Percentiles rank a stretch among this genome's conserved stretches.
These are phyloP conservation scores for Drosophila pseudotalamancana DNA, from an alignment of 2,888 invertebrate species.

Conservation along the genomic window DNA sequence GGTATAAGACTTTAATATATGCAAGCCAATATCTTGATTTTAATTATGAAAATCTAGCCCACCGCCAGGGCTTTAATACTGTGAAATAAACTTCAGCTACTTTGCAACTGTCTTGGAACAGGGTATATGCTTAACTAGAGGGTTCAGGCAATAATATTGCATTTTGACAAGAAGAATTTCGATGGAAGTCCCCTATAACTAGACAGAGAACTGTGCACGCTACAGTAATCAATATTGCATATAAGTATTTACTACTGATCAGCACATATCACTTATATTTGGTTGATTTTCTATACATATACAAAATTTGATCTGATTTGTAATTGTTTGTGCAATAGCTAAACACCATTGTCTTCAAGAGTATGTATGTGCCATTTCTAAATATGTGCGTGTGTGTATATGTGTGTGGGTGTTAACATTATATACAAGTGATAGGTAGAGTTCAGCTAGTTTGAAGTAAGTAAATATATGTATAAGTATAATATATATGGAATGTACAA, in stretches of 20 bases:
- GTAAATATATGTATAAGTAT: conserved; percentile 37
- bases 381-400: background rate
- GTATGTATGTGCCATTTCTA: conserved; percentile 6
- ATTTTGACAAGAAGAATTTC: conserved; percentile 7
- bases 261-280: conserved; percentile 56
- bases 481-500: conserved; percentile 73
- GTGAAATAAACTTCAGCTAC: conserved; percentile 20
- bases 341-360: conserved; percentile 16
- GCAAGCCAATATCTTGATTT: background rate
- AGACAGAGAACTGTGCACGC: conserved; percentile 29
- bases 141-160: background rate
- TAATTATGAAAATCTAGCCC: background rate
- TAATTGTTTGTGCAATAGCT: conserved; percentile 36
- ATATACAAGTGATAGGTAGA: conserved; percentile 43
- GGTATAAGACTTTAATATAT: background rate
- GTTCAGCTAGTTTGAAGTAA: conserved; percentile 32
- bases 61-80: conserved; percentile 37
- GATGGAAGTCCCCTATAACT: background rate
- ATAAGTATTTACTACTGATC: conserved; percentile 22
- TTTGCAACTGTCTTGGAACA: conserved; percentile 6
- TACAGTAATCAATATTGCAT: conserved; percentile 24
- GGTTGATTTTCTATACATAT: conserved; percentile 36
- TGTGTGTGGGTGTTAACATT: conserved; percentile 15
- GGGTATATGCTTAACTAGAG: conserved; percentile 4
- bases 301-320: conserved; percentile 35